phyloP scores from a whole-genome alignment of 2,113 vertebrate species.

The Arenaria interpres region DNA sequence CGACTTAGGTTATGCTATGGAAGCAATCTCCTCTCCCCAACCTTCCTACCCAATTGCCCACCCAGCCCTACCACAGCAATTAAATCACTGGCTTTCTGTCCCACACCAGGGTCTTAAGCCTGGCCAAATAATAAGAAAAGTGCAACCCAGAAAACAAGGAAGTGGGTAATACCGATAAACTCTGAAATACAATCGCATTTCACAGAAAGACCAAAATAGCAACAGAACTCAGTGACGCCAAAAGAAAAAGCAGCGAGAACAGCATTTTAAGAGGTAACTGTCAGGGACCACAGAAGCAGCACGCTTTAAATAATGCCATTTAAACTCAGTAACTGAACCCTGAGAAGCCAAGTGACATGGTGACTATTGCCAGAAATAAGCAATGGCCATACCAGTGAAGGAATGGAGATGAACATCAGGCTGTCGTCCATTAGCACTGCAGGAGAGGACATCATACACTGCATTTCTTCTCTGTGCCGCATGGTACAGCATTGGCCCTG shows the following conservation, averaged over 20 bases:
- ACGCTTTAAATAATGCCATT: background rate
- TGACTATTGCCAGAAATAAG: background rate
- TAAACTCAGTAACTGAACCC: background rate
- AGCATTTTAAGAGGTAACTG: background rate
- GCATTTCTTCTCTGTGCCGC: background rate
- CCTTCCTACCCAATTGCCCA: background rate
- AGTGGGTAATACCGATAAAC: background rate
- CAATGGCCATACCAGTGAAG: accelerated
- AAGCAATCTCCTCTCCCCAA: background rate
- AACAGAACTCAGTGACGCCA: background rate
- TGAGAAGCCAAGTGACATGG: background rate
- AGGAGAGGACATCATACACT: accelerated
- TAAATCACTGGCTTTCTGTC: background rate
- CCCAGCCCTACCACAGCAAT: background rate
- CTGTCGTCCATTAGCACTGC: background rate
- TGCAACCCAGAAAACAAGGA: background rate
- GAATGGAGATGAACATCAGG: background rate
- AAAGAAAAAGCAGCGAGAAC: background rate
- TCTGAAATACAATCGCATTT: background rate
- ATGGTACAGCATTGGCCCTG: accelerated
- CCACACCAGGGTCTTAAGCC: background rate
- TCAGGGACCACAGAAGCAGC: background rate
- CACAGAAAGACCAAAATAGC: background rate
- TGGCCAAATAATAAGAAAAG: background rate
- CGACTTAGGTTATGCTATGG: background rate